These are phyloP conservation scores for Crotalus horridus DNA, from an alignment of 2,113 vertebrate species.

Conservation along the genomic window DNA sequence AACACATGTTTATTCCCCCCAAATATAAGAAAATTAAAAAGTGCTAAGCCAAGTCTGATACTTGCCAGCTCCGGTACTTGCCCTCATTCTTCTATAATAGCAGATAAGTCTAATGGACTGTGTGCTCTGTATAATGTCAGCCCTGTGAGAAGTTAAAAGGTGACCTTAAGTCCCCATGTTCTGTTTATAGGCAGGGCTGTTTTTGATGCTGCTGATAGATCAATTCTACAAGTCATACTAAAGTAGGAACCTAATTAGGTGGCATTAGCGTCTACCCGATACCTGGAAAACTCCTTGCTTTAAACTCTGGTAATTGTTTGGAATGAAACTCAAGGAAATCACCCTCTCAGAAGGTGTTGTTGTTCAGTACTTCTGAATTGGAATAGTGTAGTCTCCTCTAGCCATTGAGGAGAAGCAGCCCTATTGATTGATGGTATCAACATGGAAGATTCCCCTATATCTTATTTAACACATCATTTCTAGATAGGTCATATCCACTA, in stretches of 20 bases:
- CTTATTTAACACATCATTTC: not conserved
- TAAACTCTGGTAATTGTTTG: not conserved
- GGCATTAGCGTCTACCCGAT: not conserved
- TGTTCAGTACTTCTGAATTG: not conserved
- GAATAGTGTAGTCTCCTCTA: not conserved
- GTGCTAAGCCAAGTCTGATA: not conserved
- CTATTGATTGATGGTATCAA: not conserved
- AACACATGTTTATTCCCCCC: not conserved
- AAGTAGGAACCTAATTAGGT: not conserved
- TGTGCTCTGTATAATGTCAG: too few species aligned
- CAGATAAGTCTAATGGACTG: too few species aligned
- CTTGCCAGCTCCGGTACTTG: too few species aligned
- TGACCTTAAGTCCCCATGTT: too few species aligned
- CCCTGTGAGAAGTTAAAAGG: too few species aligned
- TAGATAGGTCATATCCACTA: not conserved
- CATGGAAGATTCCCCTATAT: not conserved
- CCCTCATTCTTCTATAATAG: too few species aligned
- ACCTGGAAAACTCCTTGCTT: not conserved
- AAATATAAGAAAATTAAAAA: not conserved
- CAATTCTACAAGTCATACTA: too few species aligned
- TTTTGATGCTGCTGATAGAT: too few species aligned
- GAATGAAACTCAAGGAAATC: not conserved
- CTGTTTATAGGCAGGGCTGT: too few species aligned
- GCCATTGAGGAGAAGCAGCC: not conserved
- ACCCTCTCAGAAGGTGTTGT: too few species aligned